A percentile compares a stretch with the other conserved stretches of the same genome.
Conservation (phyloP, 2,797 vertebrate species). For the Anas georgica region DNA sequence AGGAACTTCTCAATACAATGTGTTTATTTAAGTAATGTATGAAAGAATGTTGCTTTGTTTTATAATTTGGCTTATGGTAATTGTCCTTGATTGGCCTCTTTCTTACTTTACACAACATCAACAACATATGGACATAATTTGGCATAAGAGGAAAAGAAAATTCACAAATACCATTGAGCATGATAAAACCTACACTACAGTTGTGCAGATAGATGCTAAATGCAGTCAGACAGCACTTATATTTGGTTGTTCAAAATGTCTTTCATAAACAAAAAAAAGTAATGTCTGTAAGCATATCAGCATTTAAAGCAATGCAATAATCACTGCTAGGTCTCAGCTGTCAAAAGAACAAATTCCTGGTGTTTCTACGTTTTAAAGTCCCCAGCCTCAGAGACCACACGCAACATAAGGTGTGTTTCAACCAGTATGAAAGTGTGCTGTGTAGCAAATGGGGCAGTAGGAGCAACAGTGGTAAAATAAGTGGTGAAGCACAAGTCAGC, state of each 20-base stretch:
- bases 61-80: background rate
- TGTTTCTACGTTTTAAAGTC: background rate
- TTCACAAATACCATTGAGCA: background rate
- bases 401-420: background rate
- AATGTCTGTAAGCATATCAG: background rate
- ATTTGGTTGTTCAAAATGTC: background rate
- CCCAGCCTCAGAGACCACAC: fast-evolving
- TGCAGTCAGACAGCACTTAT: background rate
- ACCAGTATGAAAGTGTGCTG: background rate
- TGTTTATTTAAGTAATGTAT: background rate
- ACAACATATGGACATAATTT: background rate
- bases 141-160: background rate
- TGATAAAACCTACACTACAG: background rate
- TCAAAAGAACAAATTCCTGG: background rate
- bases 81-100: background rate
- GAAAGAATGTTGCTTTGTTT: background rate
- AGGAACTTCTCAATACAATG: background rate
- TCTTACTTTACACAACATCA: background rate
- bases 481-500: fast-evolving
- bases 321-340: background rate
- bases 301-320: background rate
- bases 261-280: background rate
- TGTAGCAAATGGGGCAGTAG: background rate
- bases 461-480: fast-evolving
- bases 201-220: background rate